Percentiles rank a stretch among this genome's conserved stretches.
These are phyloP conservation scores for Acrobasis repandana DNA, from an alignment of 2,888 invertebrate genomes.

Conservation along the genomic window DNA sequence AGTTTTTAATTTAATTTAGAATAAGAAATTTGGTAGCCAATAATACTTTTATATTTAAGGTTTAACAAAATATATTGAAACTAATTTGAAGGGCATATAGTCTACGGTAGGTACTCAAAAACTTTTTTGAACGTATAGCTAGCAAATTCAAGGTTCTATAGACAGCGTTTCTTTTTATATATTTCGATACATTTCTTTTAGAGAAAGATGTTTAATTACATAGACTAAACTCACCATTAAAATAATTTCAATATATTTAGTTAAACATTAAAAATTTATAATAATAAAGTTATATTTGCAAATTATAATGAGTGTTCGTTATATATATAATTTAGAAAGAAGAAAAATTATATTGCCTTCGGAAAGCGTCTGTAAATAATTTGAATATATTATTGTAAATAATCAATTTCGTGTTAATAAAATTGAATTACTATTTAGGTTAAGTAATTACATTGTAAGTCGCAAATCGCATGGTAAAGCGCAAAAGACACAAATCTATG, in stretches of 20 bases:
- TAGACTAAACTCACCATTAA: too few species aligned
- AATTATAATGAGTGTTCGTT: slow-evolving; percentile 1
- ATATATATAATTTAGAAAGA: not conserved
- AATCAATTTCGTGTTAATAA: slow-evolving; percentile 31
- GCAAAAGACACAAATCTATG: slow-evolving; percentile 64
- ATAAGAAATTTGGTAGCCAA: not conserved
- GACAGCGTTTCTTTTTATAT: too few species aligned
- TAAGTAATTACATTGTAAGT: slow-evolving; percentile 26
- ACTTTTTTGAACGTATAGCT: too few species aligned
- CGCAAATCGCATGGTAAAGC: slow-evolving; percentile 39
- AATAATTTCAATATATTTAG: too few species aligned
- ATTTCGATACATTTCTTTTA: too few species aligned
- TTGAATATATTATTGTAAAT: slow-evolving; percentile 43
- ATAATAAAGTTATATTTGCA: not conserved
- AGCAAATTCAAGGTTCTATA: too few species aligned
- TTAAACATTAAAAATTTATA: not conserved
- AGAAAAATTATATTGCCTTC: not conserved
- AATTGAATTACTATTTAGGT: slow-evolving; percentile 22
- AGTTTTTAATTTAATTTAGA: not conserved
- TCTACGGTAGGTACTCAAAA: too few species aligned
- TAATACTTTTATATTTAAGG: too few species aligned
- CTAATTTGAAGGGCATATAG: too few species aligned
- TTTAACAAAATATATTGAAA: too few species aligned
- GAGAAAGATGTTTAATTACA: too few species aligned
- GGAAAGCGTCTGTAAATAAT: slow-evolving; percentile 28